Percentiles rank a stretch among this genome's conserved stretches.
These are phyloP conservation scores for Danaus plexippus DNA, from an alignment of 1,140 invertebrate genomes.

Conservation along the genomic window DNA sequence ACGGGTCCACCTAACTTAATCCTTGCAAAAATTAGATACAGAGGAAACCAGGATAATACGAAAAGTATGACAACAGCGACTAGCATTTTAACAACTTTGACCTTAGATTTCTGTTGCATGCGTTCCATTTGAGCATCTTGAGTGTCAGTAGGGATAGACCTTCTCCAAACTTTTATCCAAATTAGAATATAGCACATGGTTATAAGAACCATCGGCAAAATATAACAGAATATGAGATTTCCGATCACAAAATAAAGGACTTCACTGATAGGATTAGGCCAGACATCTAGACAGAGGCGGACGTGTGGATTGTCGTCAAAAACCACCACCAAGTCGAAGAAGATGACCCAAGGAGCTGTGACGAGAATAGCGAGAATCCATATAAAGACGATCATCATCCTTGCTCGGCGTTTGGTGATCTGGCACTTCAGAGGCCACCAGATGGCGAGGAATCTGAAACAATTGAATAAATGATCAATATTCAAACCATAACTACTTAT, in stretches of 20 bases:
- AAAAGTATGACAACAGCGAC: constrained; percentile 95
- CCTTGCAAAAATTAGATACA: constrained; percentile 91
- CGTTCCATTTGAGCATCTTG: constrained; percentile 93
- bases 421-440: constrained; percentile 95
- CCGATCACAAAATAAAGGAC: constrained; percentile 90
- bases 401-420: constrained; percentile 88
- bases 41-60: constrained; percentile 93
- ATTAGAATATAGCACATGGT: constrained; percentile 94
- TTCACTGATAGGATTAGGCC: constrained; percentile 86
- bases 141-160: constrained; percentile 90
- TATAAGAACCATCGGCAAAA: constrained; percentile 93
- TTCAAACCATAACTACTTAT: background rate
- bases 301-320: constrained; percentile 80
- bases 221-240: constrained; percentile 92
- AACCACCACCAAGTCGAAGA: constrained; percentile 86
- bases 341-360: constrained; percentile 91
- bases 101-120: constrained; percentile 93
- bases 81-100: constrained; percentile 97
- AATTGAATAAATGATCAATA: constrained; percentile 27
- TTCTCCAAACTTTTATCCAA: constrained; percentile 91
- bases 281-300: constrained; percentile 85
- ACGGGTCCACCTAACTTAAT: constrained; percentile 85
- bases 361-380: constrained; percentile 89
- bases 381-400: constrained; percentile 90
- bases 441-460: constrained; percentile 93